These are phyloP conservation scores for Macrochelys suwanniensis DNA, from an alignment of 2,797 vertebrate species.

Conservation along the genomic window DNA sequence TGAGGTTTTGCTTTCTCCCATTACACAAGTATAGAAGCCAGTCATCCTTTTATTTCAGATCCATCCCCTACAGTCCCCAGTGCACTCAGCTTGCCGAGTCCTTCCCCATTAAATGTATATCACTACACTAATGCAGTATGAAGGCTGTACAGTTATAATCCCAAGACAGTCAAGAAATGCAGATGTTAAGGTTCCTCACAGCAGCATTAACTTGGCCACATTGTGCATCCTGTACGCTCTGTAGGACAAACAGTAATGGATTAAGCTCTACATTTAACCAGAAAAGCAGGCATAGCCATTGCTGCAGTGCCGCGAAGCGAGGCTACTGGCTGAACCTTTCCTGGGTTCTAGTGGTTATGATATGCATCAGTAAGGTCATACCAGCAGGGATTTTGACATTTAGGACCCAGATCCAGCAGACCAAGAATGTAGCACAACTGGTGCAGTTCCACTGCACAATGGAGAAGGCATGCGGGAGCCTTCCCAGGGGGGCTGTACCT, in stretches of 20 bases:
- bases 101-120: conserved; percentile 75
- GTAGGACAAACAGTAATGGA: background rate
- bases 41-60: conserved; percentile 33
- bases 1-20: background rate
- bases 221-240: background rate
- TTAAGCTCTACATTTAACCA: background rate
- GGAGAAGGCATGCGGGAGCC: background rate
- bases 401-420: background rate
- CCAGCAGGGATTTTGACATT: background rate
- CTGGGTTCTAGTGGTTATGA: background rate
- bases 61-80: conserved; percentile 50
- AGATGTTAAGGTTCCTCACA: conserved; percentile 14
- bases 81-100: conserved; percentile 47
- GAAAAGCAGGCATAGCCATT: conserved; percentile 8
- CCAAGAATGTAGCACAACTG: background rate
- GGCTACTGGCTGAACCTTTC: conserved; percentile 2
- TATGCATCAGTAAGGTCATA: background rate
- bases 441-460: background rate
- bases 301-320: background rate
- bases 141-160: conserved; percentile 36
- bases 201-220: conserved; percentile 28
- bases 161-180: conserved; percentile 49
- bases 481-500: background rate
- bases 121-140: conserved; percentile 58
- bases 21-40: conserved; percentile 40